Conservation (phyloP, 2,888 invertebrate genomes). For the Azorinus chamasolen region DNA sequence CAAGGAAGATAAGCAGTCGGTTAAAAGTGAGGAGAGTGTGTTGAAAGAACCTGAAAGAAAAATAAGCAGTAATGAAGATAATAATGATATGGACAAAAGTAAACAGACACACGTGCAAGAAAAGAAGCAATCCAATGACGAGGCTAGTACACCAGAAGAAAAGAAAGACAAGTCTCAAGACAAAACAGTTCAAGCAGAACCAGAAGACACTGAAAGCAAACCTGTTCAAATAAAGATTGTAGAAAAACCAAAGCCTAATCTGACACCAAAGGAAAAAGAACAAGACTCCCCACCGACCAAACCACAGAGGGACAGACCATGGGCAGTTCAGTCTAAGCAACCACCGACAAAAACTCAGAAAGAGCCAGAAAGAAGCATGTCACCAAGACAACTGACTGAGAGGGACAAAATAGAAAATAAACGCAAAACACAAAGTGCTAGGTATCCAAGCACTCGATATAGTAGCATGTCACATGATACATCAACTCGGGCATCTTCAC, state of each 20-base stretch:
- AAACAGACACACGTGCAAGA: not conserved
- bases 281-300: not conserved
- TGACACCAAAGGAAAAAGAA: not conserved
- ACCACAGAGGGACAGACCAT: not conserved
- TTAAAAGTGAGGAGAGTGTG: not conserved
- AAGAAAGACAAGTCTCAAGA: not conserved
- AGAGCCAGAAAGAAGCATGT: slow-evolving; percentile 11
- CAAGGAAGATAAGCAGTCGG: not conserved
- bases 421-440: slow-evolving; percentile 37
- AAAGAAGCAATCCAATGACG: not conserved
- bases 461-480: slow-evolving; percentile 7
- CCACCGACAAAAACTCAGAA: slow-evolving; percentile 5
- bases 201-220: not conserved
- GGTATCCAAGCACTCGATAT: slow-evolving; percentile 21
- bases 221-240: not conserved
- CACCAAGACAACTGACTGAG: slow-evolving; percentile 17
- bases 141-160: not conserved
- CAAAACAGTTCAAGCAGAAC: not conserved
- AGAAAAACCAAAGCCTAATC: not conserved
- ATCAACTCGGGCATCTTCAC: slow-evolving; percentile 20
- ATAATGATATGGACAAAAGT: not conserved
- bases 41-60: not conserved
- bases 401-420: slow-evolving; percentile 13
- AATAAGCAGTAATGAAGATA: no score
- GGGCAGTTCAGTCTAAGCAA: not conserved